Evolutionary conservation across 1,140 invertebrate species (phyloP).

Genomic region (Parasteatoda tepidariorum): DNA sequence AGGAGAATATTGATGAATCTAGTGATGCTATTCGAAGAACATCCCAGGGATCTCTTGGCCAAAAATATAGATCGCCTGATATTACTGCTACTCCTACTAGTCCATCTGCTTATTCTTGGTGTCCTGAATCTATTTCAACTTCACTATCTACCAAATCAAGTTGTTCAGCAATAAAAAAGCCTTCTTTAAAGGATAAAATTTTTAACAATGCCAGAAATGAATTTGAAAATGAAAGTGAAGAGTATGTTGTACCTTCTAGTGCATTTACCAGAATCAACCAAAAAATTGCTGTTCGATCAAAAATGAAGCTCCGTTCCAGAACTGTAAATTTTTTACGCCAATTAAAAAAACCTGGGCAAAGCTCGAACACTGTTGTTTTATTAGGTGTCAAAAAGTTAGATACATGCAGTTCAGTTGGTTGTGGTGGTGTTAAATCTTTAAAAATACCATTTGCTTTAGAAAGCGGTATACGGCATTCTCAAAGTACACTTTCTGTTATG

Average conservation of each 20-base stretch:
- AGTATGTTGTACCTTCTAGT: conserved; percentile 30
- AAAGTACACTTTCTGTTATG: conserved; percentile 73
- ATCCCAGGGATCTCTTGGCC: conserved; percentile 56
- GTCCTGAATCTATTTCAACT: conserved; percentile 41
- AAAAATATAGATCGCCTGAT: conserved; percentile 52
- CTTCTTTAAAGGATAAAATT: conserved; percentile 56
- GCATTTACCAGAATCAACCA: conserved; percentile 30
- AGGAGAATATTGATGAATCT: conserved; percentile 43
- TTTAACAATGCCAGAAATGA: conserved; percentile 53
- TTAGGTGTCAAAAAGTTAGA: conserved; percentile 71
- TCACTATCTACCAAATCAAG: conserved; percentile 8
- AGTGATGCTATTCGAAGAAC: conserved; percentile 35
- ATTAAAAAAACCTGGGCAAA: conserved; percentile 60
- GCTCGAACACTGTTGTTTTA: conserved; percentile 69
- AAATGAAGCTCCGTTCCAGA: conserved; percentile 57
- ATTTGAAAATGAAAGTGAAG: conserved; percentile 55
- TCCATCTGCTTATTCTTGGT: conserved; percentile 59
- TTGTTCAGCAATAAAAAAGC: conserved; percentile 32
- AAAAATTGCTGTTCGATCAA: conserved; percentile 52
- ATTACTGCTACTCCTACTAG: conserved; percentile 56
- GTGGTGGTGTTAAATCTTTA: conserved; percentile 62
- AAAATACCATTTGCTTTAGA: conserved; percentile 48
- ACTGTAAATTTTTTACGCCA: conserved; percentile 62
- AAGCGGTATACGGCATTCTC: conserved; percentile 72
- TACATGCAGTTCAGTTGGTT: conserved; percentile 64